Evolutionary conservation across 2,113 vertebrate genomes (phyloP).

Genomic region (Pampusana beccarii): DNA sequence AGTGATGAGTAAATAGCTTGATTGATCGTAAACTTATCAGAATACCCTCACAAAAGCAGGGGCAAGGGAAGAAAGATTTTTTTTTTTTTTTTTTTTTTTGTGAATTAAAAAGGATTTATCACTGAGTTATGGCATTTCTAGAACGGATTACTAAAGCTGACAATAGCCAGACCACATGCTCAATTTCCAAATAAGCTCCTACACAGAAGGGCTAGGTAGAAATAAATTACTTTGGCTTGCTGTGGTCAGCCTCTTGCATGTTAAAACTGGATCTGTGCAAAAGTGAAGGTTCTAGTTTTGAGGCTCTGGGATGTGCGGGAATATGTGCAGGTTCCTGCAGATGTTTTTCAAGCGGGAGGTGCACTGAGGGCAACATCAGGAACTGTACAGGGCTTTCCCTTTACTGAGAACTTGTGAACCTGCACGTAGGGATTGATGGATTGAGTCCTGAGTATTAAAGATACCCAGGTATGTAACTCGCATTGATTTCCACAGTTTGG

Average conservation of each 20-base stretch:
- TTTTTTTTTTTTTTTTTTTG: not conserved
- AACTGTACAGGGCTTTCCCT: not conserved
- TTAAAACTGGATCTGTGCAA: not conserved
- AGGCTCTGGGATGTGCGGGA: not conserved
- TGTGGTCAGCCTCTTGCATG: not conserved
- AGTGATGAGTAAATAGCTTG: not conserved
- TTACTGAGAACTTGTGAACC: constrained; percentile 18
- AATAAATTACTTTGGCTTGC: not conserved
- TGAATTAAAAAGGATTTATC: not conserved
- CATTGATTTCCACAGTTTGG: not conserved
- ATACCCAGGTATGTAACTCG: not conserved
- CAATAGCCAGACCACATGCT: not conserved
- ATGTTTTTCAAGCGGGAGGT: not conserved
- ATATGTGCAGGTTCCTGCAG: not conserved
- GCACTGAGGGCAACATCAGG: not conserved
- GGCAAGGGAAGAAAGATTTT: not conserved
- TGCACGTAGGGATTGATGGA: not conserved
- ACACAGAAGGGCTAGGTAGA: not conserved
- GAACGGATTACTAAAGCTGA: not conserved
- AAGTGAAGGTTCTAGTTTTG: not conserved
- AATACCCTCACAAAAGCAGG: not conserved
- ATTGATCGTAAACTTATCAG: not conserved
- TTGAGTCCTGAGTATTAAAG: not conserved
- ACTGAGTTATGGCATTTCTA: not conserved
- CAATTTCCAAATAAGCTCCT: not conserved